Conservation (phyloP, 2,888 invertebrate species). For the Leuctra nigra region DNA sequence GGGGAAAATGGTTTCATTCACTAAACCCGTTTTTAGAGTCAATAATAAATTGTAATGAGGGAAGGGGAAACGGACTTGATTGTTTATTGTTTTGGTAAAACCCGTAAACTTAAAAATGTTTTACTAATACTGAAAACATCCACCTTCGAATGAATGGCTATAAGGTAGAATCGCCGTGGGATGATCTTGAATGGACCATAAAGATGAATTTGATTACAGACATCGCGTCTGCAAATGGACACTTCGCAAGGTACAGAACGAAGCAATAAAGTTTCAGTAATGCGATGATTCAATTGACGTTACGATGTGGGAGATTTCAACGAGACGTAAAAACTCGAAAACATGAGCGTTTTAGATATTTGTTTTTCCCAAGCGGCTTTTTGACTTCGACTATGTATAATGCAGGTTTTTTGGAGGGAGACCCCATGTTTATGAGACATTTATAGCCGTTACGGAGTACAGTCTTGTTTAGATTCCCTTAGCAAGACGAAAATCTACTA, state of each 20-base stretch:
- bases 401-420: background rate
- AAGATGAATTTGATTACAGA: no score
- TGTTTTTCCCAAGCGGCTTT: constrained; percentile 16
- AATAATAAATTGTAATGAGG: constrained; percentile 28
- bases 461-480: no score
- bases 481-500: no score
- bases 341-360: constrained; percentile 1
- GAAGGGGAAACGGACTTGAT: constrained; percentile 17
- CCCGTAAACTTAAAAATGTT: constrained; percentile 20
- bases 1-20: constrained; percentile 26
- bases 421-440: constrained; percentile 12
- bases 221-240: no score
- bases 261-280: no score
- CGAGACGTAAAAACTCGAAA: constrained; percentile 2
- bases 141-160: no score
- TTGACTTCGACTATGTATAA: no score
- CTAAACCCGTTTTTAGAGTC: constrained; percentile 27
- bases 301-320: background rate
- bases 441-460: constrained; percentile 4
- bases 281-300: no score
- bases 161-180: no score
- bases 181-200: no score
- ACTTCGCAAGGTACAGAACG: no score
- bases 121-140: constrained; percentile 12
- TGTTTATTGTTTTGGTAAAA: constrained; percentile 20